Evolutionary conservation across 1,140 invertebrate species (phyloP).

Genomic region (Drosophila biarmipes): DNA sequence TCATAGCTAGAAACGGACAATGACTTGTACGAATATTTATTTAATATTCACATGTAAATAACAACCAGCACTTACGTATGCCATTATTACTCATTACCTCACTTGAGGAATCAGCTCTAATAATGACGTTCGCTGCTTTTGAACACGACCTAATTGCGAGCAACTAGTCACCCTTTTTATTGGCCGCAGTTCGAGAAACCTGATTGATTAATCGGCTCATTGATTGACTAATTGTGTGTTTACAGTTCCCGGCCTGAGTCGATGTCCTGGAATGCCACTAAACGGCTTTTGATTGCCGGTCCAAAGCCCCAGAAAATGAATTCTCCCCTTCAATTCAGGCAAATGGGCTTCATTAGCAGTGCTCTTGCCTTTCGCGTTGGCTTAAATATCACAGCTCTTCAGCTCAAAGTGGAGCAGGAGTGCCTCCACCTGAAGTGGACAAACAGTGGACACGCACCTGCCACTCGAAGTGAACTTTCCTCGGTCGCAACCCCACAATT

Average conservation of each 20-base stretch:
- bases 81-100: constrained; percentile 1
- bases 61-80: neutral
- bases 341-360: constrained; percentile 55
- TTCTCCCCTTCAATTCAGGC: constrained; percentile 32
- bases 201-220: constrained; percentile 44
- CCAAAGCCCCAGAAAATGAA: constrained; percentile 12
- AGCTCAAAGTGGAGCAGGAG: constrained; percentile 34
- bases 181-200: constrained; percentile 12
- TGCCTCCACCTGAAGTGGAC: constrained; percentile 14
- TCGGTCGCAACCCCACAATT: constrained; percentile 64
- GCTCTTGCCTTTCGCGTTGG: constrained; percentile 32
- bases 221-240: constrained; percentile 38
- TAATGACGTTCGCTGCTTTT: constrained; percentile 3
- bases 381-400: constrained; percentile 45
- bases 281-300: constrained; percentile 34
- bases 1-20: too few relatives aligned
- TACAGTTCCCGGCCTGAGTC: constrained; percentile 32
- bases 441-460: constrained; percentile 27
- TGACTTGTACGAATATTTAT: too few relatives aligned
- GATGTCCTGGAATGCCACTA: constrained; percentile 26
- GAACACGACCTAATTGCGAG: constrained; percentile 30
- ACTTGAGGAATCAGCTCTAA: neutral
- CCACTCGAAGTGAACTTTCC: constrained; percentile 54
- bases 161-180: constrained; percentile 32
- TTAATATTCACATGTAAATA: neutral